Conservation (phyloP, 2,113 vertebrate species). For the Gymnocephalus cernua region DNA sequence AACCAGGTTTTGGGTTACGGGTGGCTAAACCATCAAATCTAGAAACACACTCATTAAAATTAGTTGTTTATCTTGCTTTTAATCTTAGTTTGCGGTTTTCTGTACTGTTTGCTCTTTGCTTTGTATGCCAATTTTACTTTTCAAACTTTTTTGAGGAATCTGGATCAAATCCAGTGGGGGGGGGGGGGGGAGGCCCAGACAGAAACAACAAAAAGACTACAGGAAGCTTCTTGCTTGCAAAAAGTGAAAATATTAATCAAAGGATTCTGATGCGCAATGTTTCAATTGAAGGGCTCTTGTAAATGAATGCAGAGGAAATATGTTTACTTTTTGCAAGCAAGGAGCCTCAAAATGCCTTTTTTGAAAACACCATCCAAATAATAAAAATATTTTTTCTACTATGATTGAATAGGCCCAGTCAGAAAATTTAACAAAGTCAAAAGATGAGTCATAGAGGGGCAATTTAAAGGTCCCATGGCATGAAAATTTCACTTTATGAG, state of each 20-base stretch:
- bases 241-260: background rate
- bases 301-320: background rate
- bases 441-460: background rate
- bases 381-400: background rate
- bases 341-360: background rate
- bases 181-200: no score
- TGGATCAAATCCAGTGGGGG: background rate
- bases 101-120: background rate
- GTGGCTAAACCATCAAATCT: constrained; percentile 28
- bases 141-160: background rate
- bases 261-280: background rate
- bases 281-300: background rate
- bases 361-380: background rate
- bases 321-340: background rate
- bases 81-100: constrained; percentile 16
- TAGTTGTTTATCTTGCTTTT: constrained; percentile 8
- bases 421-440: constrained; percentile 4
- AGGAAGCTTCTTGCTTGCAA: background rate
- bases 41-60: background rate
- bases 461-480: no score
- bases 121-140: constrained; percentile 4
- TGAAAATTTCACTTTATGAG: no score
- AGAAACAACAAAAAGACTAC: constrained; percentile 1
- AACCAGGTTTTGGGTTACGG: constrained; percentile 5
- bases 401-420: background rate